Conservation (phyloP, 1,140 invertebrate species). For the Tachypleus tridentatus region DNA sequence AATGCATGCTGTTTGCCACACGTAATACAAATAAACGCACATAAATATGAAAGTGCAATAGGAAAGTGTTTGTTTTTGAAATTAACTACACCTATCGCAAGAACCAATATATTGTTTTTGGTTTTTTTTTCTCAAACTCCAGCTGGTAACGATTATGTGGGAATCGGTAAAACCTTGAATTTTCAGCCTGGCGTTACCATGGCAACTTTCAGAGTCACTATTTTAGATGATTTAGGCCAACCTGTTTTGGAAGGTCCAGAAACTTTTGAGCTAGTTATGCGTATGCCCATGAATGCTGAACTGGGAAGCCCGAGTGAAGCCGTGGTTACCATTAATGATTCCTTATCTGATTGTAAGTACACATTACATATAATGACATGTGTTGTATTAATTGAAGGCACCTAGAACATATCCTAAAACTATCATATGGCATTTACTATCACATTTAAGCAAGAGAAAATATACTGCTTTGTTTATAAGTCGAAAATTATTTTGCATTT, state of each 20-base stretch:
- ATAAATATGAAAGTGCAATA: too few species aligned
- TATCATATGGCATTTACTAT: too few species aligned
- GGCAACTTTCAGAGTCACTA: constrained; percentile 29
- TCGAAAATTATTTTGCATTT: too few species aligned
- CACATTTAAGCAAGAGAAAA: too few species aligned
- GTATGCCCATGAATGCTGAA: constrained; percentile 30
- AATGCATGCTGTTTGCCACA: too few species aligned
- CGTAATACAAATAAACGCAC: too few species aligned
- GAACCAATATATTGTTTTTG: neutral
- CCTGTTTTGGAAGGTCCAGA: constrained; percentile 34
- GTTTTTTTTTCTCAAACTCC: constrained; percentile 5
- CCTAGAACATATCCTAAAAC: too few species aligned
- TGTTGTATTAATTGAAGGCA: too few species aligned
- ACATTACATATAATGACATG: neutral
- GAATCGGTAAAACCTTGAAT: constrained; percentile 32
- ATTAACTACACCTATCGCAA: too few species aligned
- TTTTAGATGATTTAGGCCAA: constrained; percentile 35
- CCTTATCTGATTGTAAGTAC: constrained; percentile 34
- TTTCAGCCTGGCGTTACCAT: constrained; percentile 32
- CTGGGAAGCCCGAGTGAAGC: constrained; percentile 31
- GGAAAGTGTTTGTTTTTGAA: too few species aligned
- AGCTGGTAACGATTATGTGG: constrained; percentile 36
- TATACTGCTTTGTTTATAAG: too few species aligned
- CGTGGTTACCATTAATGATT: constrained; percentile 33
- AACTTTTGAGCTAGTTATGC: constrained; percentile 31